phyloP scores from a whole-genome alignment of 2,797 vertebrate genomes.

The Erpetoichthys calabaricus region DNA sequence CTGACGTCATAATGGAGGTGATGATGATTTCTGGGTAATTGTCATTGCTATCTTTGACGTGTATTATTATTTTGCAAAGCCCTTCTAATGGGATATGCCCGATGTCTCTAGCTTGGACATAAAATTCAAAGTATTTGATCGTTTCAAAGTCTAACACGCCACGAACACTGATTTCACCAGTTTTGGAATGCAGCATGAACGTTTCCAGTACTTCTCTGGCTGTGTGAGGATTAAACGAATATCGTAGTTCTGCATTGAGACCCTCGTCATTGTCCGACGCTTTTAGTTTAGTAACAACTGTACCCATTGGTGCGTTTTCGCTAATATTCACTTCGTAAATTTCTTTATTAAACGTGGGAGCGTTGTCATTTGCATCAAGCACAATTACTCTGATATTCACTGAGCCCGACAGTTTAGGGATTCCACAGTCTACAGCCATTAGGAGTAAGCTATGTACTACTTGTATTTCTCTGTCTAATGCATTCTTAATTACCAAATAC shows the following conservation, averaged over 20 bases:
- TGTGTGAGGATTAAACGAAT: conserved; percentile 7
- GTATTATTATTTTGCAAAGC: conserved; percentile 11
- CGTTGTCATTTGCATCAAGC: conserved; percentile 28
- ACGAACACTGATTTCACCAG: conserved; percentile 22
- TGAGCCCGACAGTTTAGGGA: conserved; percentile 21
- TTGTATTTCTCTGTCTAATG: conserved; percentile 21
- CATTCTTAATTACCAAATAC: conserved; percentile 19
- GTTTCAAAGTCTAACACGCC: conserved; percentile 23
- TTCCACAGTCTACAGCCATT: conserved; percentile 25
- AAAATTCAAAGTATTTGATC: conserved; percentile 19
- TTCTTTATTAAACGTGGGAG: conserved; percentile 21
- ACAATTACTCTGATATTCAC: conserved; percentile 25
- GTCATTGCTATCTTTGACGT: conserved; percentile 8
- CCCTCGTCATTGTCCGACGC: conserved; percentile 21
- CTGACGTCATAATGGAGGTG: not conserved
- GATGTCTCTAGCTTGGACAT: conserved; percentile 22
- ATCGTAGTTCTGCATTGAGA: conserved; percentile 12
- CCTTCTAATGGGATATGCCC: conserved; percentile 5
- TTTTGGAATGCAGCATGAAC: conserved; percentile 18
- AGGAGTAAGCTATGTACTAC: conserved; percentile 21
- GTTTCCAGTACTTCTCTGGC: conserved; percentile 19
- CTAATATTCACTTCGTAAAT: conserved; percentile 19
- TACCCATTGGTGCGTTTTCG: conserved; percentile 14
- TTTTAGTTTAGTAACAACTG: conserved; percentile 15
- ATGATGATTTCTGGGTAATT: conserved; percentile 8